Conservation (phyloP, 2,888 invertebrate genomes). For the Hemithea aestivaria region DNA sequence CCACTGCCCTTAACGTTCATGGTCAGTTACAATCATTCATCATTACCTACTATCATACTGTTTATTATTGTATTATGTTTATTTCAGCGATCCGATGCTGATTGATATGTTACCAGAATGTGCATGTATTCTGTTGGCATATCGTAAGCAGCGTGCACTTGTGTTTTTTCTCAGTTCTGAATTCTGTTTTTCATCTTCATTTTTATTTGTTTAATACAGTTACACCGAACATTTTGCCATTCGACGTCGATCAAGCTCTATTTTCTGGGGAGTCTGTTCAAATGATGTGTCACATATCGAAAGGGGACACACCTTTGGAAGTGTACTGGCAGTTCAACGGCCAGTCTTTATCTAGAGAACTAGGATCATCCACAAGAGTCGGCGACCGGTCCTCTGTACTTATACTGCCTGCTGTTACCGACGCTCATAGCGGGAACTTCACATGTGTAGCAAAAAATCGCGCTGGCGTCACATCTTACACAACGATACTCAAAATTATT, state of each 20-base stretch:
- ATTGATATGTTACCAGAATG: constrained; percentile 50
- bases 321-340: constrained; percentile 83
- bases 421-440: constrained; percentile 78
- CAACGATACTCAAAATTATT: constrained; percentile 74
- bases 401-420: constrained; percentile 70
- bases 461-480: constrained; percentile 71
- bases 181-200: constrained; percentile 32
- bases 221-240: constrained; percentile 81
- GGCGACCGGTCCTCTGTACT: constrained; percentile 71
- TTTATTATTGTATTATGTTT: constrained; percentile 7
- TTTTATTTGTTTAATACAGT: constrained; percentile 44
- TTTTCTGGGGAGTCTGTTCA: constrained; percentile 82
- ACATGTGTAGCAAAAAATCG: constrained; percentile 77
- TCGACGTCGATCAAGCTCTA: constrained; percentile 81
- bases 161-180: constrained; percentile 32
- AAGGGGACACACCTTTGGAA: constrained; percentile 83
- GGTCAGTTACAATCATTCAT: constrained; percentile 67
- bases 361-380: constrained; percentile 68
- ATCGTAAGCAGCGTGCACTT: constrained; percentile 50
- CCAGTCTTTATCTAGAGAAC: constrained; percentile 56
- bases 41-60: constrained; percentile 5
- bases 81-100: constrained; percentile 44
- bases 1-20: constrained; percentile 80
- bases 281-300: constrained; percentile 81
- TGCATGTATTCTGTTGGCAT: constrained; percentile 63